Evolutionary conservation across 2,113 vertebrate genomes (phyloP).

Genomic region (Apistogramma diplotaenia): DNA sequence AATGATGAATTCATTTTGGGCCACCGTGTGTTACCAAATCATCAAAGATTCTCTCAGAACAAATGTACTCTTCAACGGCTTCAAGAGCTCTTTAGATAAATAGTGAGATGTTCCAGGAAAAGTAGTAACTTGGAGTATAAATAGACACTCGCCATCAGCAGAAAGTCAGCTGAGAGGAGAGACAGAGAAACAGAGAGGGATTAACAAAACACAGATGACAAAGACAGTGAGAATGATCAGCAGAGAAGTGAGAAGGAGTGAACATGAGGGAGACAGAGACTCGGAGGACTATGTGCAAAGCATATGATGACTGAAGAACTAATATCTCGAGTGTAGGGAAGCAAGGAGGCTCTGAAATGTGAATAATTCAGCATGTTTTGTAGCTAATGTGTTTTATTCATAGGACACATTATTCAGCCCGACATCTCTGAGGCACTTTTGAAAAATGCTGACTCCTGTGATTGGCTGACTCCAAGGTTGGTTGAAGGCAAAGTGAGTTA

Average conservation of each 20-base stretch:
- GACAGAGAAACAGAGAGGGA: slow-evolving; percentile 51
- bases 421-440: slow-evolving; percentile 69
- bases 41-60: slow-evolving; percentile 71
- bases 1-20: slow-evolving; percentile 66
- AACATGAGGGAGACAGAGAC: slow-evolving; percentile 42
- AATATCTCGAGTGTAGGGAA: slow-evolving; percentile 64
- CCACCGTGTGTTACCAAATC: slow-evolving; percentile 38
- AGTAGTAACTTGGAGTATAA: slow-evolving; percentile 69
- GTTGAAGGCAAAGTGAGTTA: slow-evolving; percentile 13
- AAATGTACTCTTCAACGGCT: slow-evolving; percentile 53
- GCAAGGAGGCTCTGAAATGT: slow-evolving; percentile 66
- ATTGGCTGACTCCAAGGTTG: slow-evolving; percentile 60
- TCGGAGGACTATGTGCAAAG: slow-evolving; percentile 58
- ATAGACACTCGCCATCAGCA: slow-evolving; percentile 67
- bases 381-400: slow-evolving; percentile 83
- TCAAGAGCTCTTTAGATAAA: slow-evolving; percentile 69
- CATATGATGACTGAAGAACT: slow-evolving; percentile 60
- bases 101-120: slow-evolving; percentile 58
- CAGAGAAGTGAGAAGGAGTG: slow-evolving; percentile 10
- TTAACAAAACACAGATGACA: slow-evolving; percentile 66
- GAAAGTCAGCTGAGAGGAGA: slow-evolving; percentile 62
- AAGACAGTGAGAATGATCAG: slow-evolving; percentile 48
- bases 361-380: slow-evolving; percentile 83
- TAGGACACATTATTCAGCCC: slow-evolving; percentile 77
- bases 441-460: slow-evolving; percentile 68